These are phyloP conservation scores for Ramphastos sulfuratus DNA, from an alignment of 2,113 vertebrate species.

Conservation along the genomic window DNA sequence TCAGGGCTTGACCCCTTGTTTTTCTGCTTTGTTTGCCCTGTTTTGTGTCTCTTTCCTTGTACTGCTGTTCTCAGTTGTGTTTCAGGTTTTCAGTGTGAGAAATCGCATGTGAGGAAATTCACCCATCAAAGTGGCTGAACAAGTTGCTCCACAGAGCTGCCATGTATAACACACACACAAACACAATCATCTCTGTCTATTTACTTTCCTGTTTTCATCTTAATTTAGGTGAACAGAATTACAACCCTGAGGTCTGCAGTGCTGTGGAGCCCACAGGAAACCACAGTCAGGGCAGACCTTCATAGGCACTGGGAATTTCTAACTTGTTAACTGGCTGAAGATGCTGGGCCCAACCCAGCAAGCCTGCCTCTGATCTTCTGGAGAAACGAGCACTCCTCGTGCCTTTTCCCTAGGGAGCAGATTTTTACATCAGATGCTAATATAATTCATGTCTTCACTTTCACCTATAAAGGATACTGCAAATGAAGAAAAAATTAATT, in stretches of 20 bases:
- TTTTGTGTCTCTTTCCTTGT: background rate
- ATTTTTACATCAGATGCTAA: background rate
- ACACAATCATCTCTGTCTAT: background rate
- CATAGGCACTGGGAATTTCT: background rate
- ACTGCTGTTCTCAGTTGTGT: background rate
- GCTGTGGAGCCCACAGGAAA: background rate
- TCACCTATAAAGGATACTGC: conserved; percentile 44
- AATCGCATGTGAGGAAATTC: background rate
- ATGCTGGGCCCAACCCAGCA: background rate
- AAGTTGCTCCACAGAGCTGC: background rate
- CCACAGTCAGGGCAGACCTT: background rate
- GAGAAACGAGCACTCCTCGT: background rate
- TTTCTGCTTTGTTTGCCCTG: background rate
- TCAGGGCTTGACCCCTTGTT: background rate
- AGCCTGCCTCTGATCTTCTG: background rate
- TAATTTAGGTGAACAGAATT: conserved; percentile 25
- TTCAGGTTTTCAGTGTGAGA: background rate
- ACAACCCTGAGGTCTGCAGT: background rate
- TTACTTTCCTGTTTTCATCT: background rate
- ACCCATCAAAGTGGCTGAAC: background rate
- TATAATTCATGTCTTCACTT: conserved; percentile 15
- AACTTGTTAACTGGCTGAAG: background rate
- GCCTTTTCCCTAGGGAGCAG: background rate
- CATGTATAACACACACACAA: background rate
- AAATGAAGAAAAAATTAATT: conserved; percentile 39